Conservation (phyloP, 2,113 vertebrate species). For the Dasypus novemcinctus region DNA sequence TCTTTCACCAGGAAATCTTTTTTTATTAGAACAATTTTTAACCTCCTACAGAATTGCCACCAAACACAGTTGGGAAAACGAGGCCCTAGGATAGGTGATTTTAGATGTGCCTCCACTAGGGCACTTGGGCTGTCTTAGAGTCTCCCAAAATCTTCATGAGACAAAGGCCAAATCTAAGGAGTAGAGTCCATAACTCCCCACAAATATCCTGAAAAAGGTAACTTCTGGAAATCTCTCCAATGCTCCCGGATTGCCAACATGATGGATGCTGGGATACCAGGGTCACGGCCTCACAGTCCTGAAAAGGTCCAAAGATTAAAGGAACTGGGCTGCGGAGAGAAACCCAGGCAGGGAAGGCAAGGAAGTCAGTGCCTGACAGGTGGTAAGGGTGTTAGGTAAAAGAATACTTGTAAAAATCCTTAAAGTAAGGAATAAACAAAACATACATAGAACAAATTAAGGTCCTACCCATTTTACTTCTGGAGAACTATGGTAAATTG, state of each 20-base stretch:
- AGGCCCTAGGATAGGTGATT: background rate
- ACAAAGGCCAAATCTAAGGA: background rate
- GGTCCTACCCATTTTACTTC: background rate
- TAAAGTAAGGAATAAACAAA: background rate
- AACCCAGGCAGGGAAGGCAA: background rate
- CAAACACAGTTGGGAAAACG: background rate
- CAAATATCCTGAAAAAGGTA: background rate
- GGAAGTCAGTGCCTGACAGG: background rate
- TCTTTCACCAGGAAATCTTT: background rate
- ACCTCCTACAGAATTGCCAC: background rate
- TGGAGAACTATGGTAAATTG: background rate
- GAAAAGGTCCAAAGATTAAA: background rate
- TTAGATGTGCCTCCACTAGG: background rate
- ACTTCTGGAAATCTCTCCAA: background rate
- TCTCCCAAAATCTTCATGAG: background rate
- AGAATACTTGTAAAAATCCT: background rate
- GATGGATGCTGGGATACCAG: background rate
- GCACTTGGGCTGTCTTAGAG: background rate
- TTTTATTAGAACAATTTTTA: background rate
- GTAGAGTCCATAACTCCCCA: background rate
- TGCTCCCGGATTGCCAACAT: background rate
- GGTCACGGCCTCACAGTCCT: background rate
- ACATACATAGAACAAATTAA: background rate
- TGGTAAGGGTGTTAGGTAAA: background rate
- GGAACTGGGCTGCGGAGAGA: background rate